Percentiles rank a stretch among this genome's conserved stretches.
Evolutionary conservation across 2,888 invertebrate species (phyloP).

Genomic region (Lasiommata megera): DNA sequence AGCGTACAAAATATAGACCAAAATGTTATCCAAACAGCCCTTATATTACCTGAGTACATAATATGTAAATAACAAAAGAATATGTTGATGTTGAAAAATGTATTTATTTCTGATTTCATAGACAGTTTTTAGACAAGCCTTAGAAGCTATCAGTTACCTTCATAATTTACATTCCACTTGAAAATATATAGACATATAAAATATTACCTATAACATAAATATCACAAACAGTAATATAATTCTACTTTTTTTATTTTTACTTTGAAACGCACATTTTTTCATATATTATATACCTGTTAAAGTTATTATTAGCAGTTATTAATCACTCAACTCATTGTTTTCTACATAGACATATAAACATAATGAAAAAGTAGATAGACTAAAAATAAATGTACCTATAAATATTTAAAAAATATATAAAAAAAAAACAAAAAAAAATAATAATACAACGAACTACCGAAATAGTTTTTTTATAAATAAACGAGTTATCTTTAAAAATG

Average conservation of each 20-base stretch:
- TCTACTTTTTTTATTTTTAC: slow-evolving; percentile 36
- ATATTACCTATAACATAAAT: slow-evolving; percentile 19
- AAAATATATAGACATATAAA: slow-evolving; percentile 32
- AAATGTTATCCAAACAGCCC: slow-evolving; percentile 66
- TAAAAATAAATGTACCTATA: slow-evolving; percentile 46
- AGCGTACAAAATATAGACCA: slow-evolving; percentile 79
- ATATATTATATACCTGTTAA: slow-evolving; percentile 49
- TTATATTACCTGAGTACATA: slow-evolving; percentile 46
- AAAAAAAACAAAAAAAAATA: slow-evolving; percentile 48
- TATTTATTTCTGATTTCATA: slow-evolving; percentile 47
- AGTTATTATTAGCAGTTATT: slow-evolving; percentile 42
- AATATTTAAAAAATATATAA: slow-evolving; percentile 36
- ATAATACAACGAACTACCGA: slow-evolving; percentile 74
- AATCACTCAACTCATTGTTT: slow-evolving; percentile 37
- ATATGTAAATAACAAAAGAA: slow-evolving; percentile 52
- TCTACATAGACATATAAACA: slow-evolving; percentile 51
- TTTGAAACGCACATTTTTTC: slow-evolving; percentile 53
- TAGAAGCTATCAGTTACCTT: slow-evolving; percentile 69
- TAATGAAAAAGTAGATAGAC: slow-evolving; percentile 54
- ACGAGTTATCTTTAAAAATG: slow-evolving; percentile 22
- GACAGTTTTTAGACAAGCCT: slow-evolving; percentile 61
- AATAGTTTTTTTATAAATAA: slow-evolving; percentile 22
- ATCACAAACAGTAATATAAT: slow-evolving; percentile 33
- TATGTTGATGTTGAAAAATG: slow-evolving; percentile 60
- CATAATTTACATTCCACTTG: slow-evolving; percentile 63